Conservation (phyloP, 2,113 vertebrate genomes). For the Rhinolophus sinicus region DNA sequence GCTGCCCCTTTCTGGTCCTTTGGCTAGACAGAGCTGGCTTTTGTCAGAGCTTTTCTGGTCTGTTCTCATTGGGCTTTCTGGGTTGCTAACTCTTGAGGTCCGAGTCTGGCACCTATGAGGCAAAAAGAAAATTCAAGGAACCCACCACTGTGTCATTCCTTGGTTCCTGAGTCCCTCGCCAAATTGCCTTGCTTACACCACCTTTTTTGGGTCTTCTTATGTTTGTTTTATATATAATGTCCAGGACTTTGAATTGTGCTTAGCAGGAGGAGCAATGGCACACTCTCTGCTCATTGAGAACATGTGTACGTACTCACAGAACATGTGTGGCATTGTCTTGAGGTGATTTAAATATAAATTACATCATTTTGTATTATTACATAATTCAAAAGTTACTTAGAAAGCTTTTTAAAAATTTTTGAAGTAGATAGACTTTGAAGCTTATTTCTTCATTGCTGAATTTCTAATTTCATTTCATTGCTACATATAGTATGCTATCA, state of each 20-base stretch:
- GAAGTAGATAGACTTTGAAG: not conserved
- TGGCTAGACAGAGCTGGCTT: not conserved
- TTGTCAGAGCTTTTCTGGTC: not conserved
- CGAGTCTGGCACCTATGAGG: not conserved
- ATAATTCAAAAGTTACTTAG: not conserved
- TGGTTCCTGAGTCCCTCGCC: not conserved
- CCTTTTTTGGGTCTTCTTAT: not conserved
- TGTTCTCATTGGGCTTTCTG: not conserved
- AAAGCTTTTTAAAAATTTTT: not conserved
- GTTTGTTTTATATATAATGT: not conserved
- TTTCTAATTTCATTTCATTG: not conserved
- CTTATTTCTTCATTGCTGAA: not conserved
- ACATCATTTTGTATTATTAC: not conserved
- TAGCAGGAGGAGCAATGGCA: not conserved
- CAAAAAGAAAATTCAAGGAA: not conserved
- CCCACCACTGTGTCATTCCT: not conserved
- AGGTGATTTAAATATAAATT: not conserved
- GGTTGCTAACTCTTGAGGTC: not conserved
- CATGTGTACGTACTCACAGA: not conserved
- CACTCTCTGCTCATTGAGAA: not conserved
- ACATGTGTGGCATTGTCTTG: not conserved
- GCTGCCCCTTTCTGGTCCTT: not conserved
- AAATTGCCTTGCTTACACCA: not conserved
- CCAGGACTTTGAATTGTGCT: not conserved
- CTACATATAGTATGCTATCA: not conserved